Percentiles rank a stretch among this genome's conserved stretches.
Evolutionary conservation across 2,797 vertebrate genomes (phyloP).

Genomic region (Pseudochirops cupreus): DNA sequence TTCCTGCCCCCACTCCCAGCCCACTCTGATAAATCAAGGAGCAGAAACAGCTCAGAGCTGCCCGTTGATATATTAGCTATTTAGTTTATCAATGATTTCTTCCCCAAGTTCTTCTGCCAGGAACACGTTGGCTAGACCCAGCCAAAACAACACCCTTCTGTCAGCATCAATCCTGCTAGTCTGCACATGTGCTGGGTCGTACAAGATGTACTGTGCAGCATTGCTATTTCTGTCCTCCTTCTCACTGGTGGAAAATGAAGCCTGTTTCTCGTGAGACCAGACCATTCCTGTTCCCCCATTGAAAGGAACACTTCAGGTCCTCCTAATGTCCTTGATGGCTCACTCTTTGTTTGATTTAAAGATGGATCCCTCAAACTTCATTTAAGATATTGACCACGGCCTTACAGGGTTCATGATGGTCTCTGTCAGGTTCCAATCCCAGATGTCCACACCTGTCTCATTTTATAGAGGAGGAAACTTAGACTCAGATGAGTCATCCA

Average conservation of each 20-base stretch:
- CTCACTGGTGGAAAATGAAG: slow-evolving; percentile 39
- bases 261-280: slow-evolving; percentile 37
- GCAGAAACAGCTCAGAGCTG: slow-evolving; percentile 43
- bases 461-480: background rate
- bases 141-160: slow-evolving; percentile 18
- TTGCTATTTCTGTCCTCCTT: slow-evolving; percentile 44
- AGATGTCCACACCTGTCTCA: background rate
- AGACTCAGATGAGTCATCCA: background rate
- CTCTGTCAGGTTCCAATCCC: background rate
- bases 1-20: background rate
- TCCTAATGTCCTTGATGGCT: background rate
- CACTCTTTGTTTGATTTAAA: background rate
- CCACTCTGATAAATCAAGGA: slow-evolving; percentile 61
- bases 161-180: background rate
- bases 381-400: background rate
- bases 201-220: background rate
- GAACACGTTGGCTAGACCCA: slow-evolving; percentile 8
- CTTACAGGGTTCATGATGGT: background rate
- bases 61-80: slow-evolving; percentile 6
- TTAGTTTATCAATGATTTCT: slow-evolving; percentile 59
- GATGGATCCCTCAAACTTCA: background rate
- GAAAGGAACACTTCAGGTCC: slow-evolving; percentile 18
- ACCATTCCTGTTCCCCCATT: slow-evolving; percentile 5
- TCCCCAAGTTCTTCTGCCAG: slow-evolving; percentile 44
- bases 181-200: slow-evolving; percentile 22